phyloP scores from a whole-genome alignment of 2,888 invertebrate species.

The Drosophila neonasuta region DNA sequence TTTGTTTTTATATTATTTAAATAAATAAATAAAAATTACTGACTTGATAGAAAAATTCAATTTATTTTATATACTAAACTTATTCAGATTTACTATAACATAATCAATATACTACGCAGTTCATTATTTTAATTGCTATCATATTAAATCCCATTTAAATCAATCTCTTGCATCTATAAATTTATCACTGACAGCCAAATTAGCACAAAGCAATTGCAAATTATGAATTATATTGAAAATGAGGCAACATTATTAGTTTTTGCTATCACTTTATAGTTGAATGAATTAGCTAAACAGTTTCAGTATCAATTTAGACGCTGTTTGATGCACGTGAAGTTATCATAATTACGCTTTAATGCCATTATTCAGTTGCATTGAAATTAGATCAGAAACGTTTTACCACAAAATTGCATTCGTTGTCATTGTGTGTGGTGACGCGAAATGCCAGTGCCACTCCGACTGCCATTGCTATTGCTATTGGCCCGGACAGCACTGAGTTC shows the following conservation, averaged over 20 bases:
- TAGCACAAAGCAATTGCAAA: neutral
- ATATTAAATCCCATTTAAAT: too few species aligned
- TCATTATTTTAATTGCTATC: too few species aligned
- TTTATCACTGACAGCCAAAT: neutral
- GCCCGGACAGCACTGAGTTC: constrained; percentile 14
- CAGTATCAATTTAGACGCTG: constrained; percentile 9
- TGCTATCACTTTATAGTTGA: constrained; percentile 2
- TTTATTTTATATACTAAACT: too few species aligned
- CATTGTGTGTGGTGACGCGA: constrained; percentile 43
- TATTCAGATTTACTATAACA: too few species aligned
- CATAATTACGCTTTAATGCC: constrained; percentile 46
- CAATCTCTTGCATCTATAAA: neutral
- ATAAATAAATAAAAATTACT: too few species aligned
- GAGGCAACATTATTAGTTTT: neutral
- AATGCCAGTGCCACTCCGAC: neutral
- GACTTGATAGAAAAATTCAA: too few species aligned
- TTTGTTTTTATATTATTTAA: too few species aligned
- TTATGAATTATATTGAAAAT: neutral
- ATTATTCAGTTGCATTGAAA: constrained; percentile 55
- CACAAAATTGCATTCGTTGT: constrained; percentile 61
- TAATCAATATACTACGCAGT: too few species aligned
- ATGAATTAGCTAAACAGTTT: neutral
- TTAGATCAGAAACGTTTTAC: constrained; percentile 64
- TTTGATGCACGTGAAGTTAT: constrained; percentile 16
- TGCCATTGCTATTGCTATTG: constrained; percentile 1